Percentiles rank a stretch among this genome's conserved stretches.
These are phyloP conservation scores for Synanthedon vespiformis DNA, from an alignment of 2,888 invertebrate genomes.

Conservation along the genomic window DNA sequence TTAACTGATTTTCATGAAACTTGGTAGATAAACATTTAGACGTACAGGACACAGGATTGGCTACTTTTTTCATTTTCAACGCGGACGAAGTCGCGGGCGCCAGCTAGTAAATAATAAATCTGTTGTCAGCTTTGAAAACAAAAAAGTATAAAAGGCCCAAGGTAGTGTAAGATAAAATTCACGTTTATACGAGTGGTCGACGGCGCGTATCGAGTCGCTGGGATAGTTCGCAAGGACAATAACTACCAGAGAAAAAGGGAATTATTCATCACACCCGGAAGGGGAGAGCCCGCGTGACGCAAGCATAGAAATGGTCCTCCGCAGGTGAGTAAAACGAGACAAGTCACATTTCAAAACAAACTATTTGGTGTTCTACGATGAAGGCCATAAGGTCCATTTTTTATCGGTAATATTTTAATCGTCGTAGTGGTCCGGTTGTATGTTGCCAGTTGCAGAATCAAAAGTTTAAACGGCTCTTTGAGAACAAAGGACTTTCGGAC, in stretches of 20 bases:
- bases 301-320: slow-evolving; percentile 63
- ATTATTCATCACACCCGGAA: slow-evolving; percentile 72
- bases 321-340: slow-evolving; percentile 28
- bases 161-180: slow-evolving; percentile 63
- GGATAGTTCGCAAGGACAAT: slow-evolving; percentile 66
- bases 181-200: slow-evolving; percentile 62
- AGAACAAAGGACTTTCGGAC: slow-evolving; percentile 66
- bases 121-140: slow-evolving; percentile 56
- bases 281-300: slow-evolving; percentile 67
- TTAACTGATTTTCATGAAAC: no score
- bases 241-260: slow-evolving; percentile 63
- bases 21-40: no score
- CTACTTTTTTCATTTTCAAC: no score
- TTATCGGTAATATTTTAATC: slow-evolving; percentile 6
- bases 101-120: slow-evolving; percentile 54
- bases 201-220: slow-evolving; percentile 64
- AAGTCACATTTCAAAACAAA: slow-evolving; percentile 8
- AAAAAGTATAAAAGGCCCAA: slow-evolving; percentile 54
- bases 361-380: slow-evolving; percentile 12
- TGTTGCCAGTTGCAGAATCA: slow-evolving; percentile 70
- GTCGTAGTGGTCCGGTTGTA: slow-evolving; percentile 53
- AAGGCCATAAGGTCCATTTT: slow-evolving; percentile 17
- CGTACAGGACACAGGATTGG: no score
- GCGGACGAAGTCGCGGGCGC: no score
- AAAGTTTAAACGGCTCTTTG: slow-evolving; percentile 67